Base-by-base conservation (phyloP, 2,113 vertebrate species). In the Caloenas nicobarica region DNA sequence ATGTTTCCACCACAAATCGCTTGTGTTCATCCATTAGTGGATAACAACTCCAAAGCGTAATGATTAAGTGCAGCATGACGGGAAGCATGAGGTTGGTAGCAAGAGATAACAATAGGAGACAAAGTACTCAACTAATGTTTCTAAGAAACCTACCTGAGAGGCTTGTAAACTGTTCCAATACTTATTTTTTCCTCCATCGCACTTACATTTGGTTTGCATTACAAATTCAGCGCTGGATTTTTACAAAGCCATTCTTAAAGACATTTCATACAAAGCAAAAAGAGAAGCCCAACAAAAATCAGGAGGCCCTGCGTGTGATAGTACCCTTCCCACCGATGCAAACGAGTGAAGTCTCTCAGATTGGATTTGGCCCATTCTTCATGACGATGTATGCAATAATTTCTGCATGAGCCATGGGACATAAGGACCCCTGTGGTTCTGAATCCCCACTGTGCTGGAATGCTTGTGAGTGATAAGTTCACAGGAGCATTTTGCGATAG, bases 341-440 rank as follows among this genome's bases (percentile, higher is more conserved):
- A 46, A 46, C 44, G 17, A 46, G 44, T 46, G 44, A 46, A 25
- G 87, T 13, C 34, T 70, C 77, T 80, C 61, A 28, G 44, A 9
- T 10, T 42, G 71, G 60, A 44, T 86, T 88, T 3, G 24, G 74
- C 34, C 68, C 79, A 25, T 33, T 93, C 64, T 33, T 23, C 48
- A n/a, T 0, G 2, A 48, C 13, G 13, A 46, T 5, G 2, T 3
- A 10, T 10, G 73, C 80, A 94, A 7, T 36, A 51, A 78, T 81
- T 96, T 58, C 86, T 86, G 79, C 76, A 48, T 51, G 79, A 96
- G 96, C 76, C 46, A 19, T 24, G 50, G 81, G 65, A 96, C 94
- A 96, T 97, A 96, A 96, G 93, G 70, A 91, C 83, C 78, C 96
- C 96, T 5, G 21, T 4, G 31, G 94, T 9, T 89, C 78, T 33